These are phyloP conservation scores for Dynastes maya DNA, from an alignment of 2,888 invertebrate genomes.

Conservation along the genomic window DNA sequence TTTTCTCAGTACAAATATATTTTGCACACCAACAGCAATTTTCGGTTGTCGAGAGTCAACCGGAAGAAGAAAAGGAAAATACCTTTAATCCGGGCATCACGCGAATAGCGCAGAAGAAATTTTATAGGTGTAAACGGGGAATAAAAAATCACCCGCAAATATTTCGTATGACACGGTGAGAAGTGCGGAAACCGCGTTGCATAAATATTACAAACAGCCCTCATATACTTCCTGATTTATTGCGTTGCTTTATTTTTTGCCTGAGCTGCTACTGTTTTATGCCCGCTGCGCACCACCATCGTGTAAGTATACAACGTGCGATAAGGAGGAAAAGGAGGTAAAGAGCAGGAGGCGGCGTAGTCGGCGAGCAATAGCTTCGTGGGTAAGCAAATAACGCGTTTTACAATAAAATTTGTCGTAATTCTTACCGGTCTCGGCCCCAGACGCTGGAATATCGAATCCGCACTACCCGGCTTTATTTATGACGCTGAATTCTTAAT, in stretches of 20 bases:
- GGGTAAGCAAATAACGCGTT: constrained; percentile 38
- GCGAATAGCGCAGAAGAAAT: not conserved
- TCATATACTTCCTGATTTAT: constrained; percentile 52
- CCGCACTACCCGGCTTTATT: constrained; percentile 20
- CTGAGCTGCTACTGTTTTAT: constrained; percentile 47
- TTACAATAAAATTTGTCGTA: constrained; percentile 42
- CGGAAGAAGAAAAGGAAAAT: too few species aligned
- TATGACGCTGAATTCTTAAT: constrained; percentile 41
- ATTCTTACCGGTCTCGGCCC: constrained; percentile 12
- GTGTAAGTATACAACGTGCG: constrained; percentile 2
- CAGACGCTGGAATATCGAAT: constrained; percentile 31
- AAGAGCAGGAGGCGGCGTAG: not conserved
- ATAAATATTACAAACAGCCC: constrained; percentile 57
- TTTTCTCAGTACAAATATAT: too few species aligned
- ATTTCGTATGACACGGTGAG: constrained; percentile 52
- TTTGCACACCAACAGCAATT: too few species aligned
- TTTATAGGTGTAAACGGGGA: constrained; percentile 30
- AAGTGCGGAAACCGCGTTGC: constrained; percentile 56
- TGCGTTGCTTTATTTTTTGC: constrained; percentile 52
- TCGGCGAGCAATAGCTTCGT: not conserved
- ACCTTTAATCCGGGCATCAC: too few species aligned
- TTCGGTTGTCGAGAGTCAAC: too few species aligned
- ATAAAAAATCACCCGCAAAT: constrained; percentile 44
- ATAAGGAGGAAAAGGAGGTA: not conserved
- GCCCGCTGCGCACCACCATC: not conserved